A percentile compares a stretch with the other conserved stretches of the same genome.
These are phyloP conservation scores for Beris morrisii DNA, from an alignment of 2,888 invertebrate species.

Conservation along the genomic window DNA sequence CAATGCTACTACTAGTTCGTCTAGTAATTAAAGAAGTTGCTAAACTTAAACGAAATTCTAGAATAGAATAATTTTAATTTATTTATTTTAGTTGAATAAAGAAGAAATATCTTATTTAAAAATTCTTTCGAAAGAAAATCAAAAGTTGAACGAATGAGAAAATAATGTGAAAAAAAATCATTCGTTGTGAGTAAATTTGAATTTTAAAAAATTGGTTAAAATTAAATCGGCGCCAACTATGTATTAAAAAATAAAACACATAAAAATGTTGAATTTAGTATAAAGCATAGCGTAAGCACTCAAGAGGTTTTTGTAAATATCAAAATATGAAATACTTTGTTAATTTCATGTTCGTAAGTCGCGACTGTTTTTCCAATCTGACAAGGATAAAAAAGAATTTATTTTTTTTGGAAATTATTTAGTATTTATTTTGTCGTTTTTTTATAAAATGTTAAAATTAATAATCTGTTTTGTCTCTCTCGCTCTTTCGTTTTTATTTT, in stretches of 20 bases:
- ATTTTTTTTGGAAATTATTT: constrained; percentile 13
- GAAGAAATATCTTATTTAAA: not conserved
- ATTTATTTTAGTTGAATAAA: constrained; percentile 10
- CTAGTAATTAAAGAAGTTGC: constrained; percentile 58
- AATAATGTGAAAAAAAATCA: not conserved
- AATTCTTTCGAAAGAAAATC: not conserved
- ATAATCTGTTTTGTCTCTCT: constrained; percentile 3
- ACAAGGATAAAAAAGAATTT: not conserved
- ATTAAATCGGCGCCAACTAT: too few relatives aligned
- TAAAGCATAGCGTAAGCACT: too few relatives aligned
- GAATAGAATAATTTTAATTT: constrained; percentile 44
- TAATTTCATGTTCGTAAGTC: too few relatives aligned
- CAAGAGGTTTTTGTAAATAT: too few relatives aligned
- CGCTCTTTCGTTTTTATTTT: not conserved
- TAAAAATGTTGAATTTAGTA: too few relatives aligned
- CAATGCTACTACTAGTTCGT: constrained; percentile 69
- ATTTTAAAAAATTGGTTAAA: not conserved
- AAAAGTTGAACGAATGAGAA: not conserved
- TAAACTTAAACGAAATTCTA: constrained; percentile 45
- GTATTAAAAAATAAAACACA: too few relatives aligned
- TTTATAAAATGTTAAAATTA: constrained; percentile 12
- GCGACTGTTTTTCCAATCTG: too few relatives aligned
- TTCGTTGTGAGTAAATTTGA: not conserved
- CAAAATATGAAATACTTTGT: too few relatives aligned
- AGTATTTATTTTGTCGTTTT: constrained; percentile 11